These are phyloP conservation scores for Palythoa grandiflora DNA, from an alignment of 92 coral and sea anemone genomes.

Conservation along the genomic window DNA sequence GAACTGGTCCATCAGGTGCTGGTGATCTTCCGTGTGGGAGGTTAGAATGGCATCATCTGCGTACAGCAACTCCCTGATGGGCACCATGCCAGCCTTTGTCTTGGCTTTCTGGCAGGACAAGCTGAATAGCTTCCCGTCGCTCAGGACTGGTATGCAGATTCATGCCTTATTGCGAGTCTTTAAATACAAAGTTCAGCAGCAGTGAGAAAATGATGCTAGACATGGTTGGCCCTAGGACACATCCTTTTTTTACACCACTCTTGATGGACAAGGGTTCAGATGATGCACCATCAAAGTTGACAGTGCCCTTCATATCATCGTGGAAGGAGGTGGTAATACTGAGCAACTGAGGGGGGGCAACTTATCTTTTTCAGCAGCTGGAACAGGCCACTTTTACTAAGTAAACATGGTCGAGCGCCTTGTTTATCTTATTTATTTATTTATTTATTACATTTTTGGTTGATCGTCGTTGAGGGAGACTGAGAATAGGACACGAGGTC, in stretches of 20 bases:
- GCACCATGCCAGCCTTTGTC: slow-evolving; percentile 16
- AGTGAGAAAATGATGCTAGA: slow-evolving; percentile 33
- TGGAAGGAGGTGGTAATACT: slow-evolving; percentile 35
- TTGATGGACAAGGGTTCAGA: slow-evolving; percentile 24
- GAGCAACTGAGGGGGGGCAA: slow-evolving; percentile 52
- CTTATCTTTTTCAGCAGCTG: slow-evolving; percentile 32
- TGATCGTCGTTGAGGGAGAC: no score
- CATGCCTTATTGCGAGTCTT: background rate
- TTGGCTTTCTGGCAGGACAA: background rate
- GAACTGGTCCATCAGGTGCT: slow-evolving; percentile 12
- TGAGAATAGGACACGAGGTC: no score
- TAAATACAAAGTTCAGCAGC: slow-evolving; percentile 27
- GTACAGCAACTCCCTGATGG: slow-evolving; percentile 42
- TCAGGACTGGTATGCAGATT: slow-evolving; percentile 6
- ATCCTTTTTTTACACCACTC: slow-evolving; percentile 52
- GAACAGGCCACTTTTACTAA: slow-evolving; percentile 34
- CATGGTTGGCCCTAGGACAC: slow-evolving; percentile 51
- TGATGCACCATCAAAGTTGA: slow-evolving; percentile 21
- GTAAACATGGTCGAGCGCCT: slow-evolving; percentile 51
- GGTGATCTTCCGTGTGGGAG: slow-evolving; percentile 1
- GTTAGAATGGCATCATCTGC: slow-evolving; percentile 35
- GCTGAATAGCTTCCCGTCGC: slow-evolving; percentile 25
- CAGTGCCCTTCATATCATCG: slow-evolving; percentile 39
- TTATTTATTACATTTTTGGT: no score
- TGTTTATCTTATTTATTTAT: background rate